Percentiles rank a stretch among this genome's conserved stretches.
Conservation (phyloP, 1,140 invertebrate genomes). For the Mactra quadrangularis region DNA sequence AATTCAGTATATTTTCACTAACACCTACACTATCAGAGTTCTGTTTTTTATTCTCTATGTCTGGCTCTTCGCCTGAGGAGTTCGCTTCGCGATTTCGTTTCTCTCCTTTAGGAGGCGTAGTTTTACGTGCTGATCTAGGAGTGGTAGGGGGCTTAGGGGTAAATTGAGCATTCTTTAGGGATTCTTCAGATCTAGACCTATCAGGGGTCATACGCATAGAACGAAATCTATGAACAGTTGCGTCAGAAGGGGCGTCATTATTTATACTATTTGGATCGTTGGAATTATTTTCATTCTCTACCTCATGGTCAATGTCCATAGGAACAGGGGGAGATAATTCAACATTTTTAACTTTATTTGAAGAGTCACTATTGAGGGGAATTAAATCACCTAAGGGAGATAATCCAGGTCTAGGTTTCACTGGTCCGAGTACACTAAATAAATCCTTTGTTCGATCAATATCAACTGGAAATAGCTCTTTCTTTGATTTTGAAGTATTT, state of each 20-base stretch:
- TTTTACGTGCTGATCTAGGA: conserved; percentile 67
- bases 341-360: conserved; percentile 28
- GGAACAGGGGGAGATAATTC: conserved; percentile 52
- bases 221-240: conserved; percentile 72
- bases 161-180: conserved; percentile 74
- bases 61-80: conserved; percentile 72
- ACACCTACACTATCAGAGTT: conserved; percentile 42
- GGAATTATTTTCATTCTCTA: conserved; percentile 49
- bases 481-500: conserved; percentile 4
- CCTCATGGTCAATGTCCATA: conserved; percentile 63
- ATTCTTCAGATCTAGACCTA: conserved; percentile 69
- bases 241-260: conserved; percentile 69
- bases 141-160: conserved; percentile 77
- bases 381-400: conserved; percentile 49
- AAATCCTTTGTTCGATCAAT: neutral
- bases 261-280: conserved; percentile 43
- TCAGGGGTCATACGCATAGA: conserved; percentile 73
- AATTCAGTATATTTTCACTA: conserved; percentile 52
- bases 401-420: conserved; percentile 47
- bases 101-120: conserved; percentile 69
- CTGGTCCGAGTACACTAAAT: conserved; percentile 24
- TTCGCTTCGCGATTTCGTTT: conserved; percentile 71
- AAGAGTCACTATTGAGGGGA: conserved; percentile 35
- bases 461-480: conserved; percentile 29
- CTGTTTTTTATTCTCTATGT: conserved; percentile 68